Evolutionary conservation across 92 coral and sea anemone genomes (phyloP), one percentile per base, ranked within the genome.

Genomic region (Zoanthus gigantus): DNA sequence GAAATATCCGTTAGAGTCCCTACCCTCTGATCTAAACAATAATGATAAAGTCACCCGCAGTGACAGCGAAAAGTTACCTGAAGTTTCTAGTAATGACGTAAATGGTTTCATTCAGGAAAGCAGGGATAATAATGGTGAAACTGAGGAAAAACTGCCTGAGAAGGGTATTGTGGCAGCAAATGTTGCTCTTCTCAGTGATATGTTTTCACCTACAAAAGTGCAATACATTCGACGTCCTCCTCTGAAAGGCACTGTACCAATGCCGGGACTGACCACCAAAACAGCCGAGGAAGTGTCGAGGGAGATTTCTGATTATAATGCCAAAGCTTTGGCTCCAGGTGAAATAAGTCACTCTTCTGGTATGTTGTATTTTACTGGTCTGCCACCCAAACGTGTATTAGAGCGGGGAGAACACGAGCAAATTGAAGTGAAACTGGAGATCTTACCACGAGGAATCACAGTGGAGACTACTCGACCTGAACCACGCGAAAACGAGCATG

Each of bases 251-350:
- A 96, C 98, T 6, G 73, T 91, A 9, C 99, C 99, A 0, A 86
- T 97, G 97, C 98, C 98, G 1, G 99, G 99, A 45, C 89, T 97
- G 5, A 92, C 96, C 31, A 84, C 90, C 37, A 93, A 92, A 81
- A 93, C 96, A 9, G 92, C 98, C 2, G 78, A 94, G 0, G 99
- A 95, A 6, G 92, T 97, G 7, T 95, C 94, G 56, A 92, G 92
- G 14, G 96, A 96, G 88, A 97, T 97, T 37, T 92, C 99, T 9
- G 94, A 90, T 74, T 93, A 97, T 77, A 97, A 97, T 60, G 99
- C 98, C 50, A 92, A 93, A 87, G 94, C 99, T 5, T 80, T 97
- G 9, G 99, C 99, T 15, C 95, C 98, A 1, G 99, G 99, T 14
- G 98, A 95, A 48, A 72, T 97, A 57, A 95, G 98, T 75, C 94